These are phyloP conservation scores for Neuroscelio doddi DNA, from an alignment of 2,888 invertebrate genomes.

Conservation along the genomic window DNA sequence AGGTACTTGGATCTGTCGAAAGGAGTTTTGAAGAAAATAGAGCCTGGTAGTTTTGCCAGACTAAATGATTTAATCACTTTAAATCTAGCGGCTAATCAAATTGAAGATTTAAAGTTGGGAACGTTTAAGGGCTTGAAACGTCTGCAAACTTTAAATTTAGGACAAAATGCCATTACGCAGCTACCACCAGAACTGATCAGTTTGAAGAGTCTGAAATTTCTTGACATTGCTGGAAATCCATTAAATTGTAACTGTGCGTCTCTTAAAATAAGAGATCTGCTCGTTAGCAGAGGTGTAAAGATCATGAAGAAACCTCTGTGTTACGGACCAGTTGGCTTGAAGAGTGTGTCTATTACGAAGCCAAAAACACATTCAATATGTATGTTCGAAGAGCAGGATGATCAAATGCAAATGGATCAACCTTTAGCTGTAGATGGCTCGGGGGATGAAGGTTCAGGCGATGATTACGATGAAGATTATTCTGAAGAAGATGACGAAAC, in stretches of 20 bases:
- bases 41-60: constrained; percentile 75
- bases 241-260: constrained; percentile 82
- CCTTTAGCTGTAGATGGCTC: constrained; percentile 70
- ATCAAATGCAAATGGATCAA: constrained; percentile 76
- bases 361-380: constrained; percentile 69
- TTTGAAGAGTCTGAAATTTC: constrained; percentile 75
- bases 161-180: constrained; percentile 76
- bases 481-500: constrained; percentile 5
- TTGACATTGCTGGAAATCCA: constrained; percentile 81
- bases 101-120: constrained; percentile 74
- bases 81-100: constrained; percentile 77
- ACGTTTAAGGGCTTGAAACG: constrained; percentile 74
- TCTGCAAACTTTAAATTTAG: constrained; percentile 78
- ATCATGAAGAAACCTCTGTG: constrained; percentile 74
- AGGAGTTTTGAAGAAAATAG: constrained; percentile 75
- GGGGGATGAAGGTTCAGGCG: constrained; percentile 62
- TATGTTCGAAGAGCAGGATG: constrained; percentile 60
- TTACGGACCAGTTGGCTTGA: constrained; percentile 73
- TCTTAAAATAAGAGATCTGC: constrained; percentile 77
- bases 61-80: constrained; percentile 77
- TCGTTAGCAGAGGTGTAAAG: constrained; percentile 69
- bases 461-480: constrained; percentile 19
- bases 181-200: constrained; percentile 76
- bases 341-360: constrained; percentile 76
- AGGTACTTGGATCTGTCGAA: constrained; percentile 79